Conservation (phyloP, 2,113 vertebrate species). For the Brachionichthys hirsutus region DNA sequence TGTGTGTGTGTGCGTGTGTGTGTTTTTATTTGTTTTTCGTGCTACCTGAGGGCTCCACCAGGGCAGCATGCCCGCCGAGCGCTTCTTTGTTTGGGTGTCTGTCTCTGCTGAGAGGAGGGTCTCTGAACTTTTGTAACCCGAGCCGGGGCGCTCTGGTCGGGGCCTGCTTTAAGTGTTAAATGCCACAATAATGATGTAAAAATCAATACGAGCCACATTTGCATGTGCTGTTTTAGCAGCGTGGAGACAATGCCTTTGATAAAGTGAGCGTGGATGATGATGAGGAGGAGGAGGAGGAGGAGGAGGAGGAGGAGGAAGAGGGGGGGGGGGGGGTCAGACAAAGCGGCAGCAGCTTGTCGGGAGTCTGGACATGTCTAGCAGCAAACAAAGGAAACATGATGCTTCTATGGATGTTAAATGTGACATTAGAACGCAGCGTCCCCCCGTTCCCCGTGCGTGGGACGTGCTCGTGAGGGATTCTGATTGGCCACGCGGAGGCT, state of each 20-base stretch:
- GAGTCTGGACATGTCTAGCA: conserved; percentile 79
- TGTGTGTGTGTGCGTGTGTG: too few relatives aligned
- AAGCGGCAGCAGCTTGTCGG: conserved; percentile 80
- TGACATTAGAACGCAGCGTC: accelerated
- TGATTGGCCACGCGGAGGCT: conserved; percentile 9
- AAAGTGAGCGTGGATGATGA: conserved; percentile 38
- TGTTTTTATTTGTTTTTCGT: conserved; percentile 5
- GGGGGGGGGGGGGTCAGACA: conserved; percentile 76
- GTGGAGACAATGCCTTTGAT: conserved; percentile 57
- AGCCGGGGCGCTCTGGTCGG: background rate
- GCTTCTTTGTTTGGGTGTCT: conserved; percentile 73
- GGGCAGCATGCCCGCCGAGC: conserved; percentile 29
- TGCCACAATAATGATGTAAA: conserved; percentile 7
- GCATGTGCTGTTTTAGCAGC: background rate
- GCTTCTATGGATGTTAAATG: background rate
- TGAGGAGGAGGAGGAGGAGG: conserved; percentile 61
- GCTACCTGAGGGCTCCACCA: conserved; percentile 15
- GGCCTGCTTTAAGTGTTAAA: conserved; percentile 2
- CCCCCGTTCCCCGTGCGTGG: accelerated
- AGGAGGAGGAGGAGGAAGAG: conserved; percentile 63
- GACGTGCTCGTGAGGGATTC: background rate
- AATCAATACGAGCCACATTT: background rate
- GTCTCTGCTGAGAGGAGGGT: conserved; percentile 32
- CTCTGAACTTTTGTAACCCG: conserved; percentile 43
- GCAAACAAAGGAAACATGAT: conserved; percentile 74